A percentile compares a stretch with the other conserved stretches of the same genome.
phyloP scores from a whole-genome alignment of 2,888 invertebrate genomes.

The Clivina fossor region DNA sequence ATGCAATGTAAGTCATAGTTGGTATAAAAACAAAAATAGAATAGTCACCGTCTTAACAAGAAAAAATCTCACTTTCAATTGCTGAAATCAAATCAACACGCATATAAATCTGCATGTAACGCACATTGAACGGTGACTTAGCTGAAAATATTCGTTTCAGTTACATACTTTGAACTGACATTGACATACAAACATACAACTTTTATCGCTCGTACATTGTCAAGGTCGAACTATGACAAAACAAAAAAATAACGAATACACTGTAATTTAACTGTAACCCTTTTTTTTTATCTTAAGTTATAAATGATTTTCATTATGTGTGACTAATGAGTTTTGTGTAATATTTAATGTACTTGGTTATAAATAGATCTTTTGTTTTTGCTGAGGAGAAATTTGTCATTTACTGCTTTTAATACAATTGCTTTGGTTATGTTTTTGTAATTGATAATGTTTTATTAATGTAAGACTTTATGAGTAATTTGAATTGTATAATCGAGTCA shows the following conservation, averaged over 20 bases:
- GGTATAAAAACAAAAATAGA: not conserved
- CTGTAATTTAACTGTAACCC: constrained; percentile 7
- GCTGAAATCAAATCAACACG: not conserved
- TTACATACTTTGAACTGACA: constrained; percentile 13
- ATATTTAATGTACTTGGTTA: too few species aligned
- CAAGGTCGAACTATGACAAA: constrained; percentile 19
- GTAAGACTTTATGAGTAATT: too few species aligned
- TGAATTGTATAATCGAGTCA: too few species aligned
- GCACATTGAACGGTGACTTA: constrained; percentile 24
- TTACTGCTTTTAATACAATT: too few species aligned
- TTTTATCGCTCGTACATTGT: constrained; percentile 1
- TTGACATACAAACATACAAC: constrained; percentile 18
- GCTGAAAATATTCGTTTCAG: constrained; percentile 20
- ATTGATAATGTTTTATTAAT: too few species aligned
- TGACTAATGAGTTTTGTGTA: not conserved
- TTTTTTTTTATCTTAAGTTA: not conserved
- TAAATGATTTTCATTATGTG: constrained; percentile 2
- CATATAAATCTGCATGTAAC: too few species aligned
- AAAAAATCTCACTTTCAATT: constrained; percentile 17
- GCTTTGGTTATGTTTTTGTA: too few species aligned
- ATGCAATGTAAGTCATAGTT: not conserved
- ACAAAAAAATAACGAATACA: constrained; percentile 7
- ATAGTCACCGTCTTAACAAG: constrained; percentile 15
- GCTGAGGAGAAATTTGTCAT: too few species aligned
- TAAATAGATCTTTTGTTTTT: too few species aligned